Percentiles rank a stretch among this genome's conserved stretches.
Evolutionary conservation across 2,113 vertebrate genomes (phyloP).

Genomic region (Herpetotheres cachinnans): DNA sequence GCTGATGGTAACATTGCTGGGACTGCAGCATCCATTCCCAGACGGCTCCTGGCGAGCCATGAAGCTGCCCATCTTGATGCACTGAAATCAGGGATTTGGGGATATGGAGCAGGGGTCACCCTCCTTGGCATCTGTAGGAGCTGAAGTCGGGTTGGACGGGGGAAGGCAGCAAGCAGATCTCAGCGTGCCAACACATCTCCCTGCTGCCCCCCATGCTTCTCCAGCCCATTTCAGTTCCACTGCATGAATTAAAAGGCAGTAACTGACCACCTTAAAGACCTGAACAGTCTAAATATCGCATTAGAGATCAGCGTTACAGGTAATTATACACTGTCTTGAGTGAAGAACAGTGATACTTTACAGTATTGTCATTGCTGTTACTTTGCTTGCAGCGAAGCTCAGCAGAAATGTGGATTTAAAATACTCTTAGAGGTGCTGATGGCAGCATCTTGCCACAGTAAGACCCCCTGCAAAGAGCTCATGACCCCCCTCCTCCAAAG

Average conservation of each 20-base stretch:
- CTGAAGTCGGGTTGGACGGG: fast-evolving
- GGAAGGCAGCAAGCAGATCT: neutral
- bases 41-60: fast-evolving
- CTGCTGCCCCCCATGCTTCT: fast-evolving
- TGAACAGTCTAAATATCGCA: neutral
- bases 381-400: neutral
- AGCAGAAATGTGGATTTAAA: neutral
- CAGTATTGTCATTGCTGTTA: neutral
- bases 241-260: neutral
- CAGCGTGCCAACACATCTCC: neutral
- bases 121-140: neutral
- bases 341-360: neutral
- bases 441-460: neutral
- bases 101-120: neutral
- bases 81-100: neutral
- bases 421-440: fast-evolving
- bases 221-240: neutral
- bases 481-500: neutral
- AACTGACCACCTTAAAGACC: neutral
- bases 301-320: neutral
- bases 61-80: neutral
- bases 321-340: neutral
- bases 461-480: neutral
- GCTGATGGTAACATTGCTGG: fast-evolving
- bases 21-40: neutral